Conservation (phyloP, 2,888 invertebrate genomes). For the Hydrotaea cyrtoneurina region DNA sequence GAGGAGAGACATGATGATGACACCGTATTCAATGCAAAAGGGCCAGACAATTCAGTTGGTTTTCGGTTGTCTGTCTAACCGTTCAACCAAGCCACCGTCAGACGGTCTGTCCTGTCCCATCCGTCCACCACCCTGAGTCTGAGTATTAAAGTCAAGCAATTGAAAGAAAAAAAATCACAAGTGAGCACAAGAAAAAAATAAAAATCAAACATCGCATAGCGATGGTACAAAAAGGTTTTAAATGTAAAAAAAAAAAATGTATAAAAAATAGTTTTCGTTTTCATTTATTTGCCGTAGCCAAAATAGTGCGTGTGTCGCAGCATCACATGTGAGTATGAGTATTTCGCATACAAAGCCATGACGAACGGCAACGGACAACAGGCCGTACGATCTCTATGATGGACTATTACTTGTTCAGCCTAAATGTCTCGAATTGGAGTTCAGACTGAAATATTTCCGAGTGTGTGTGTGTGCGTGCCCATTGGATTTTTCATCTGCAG, state of each 20-base stretch:
- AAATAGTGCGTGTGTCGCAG: constrained; percentile 46
- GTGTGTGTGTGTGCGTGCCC: not conserved
- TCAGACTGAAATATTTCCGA: not conserved
- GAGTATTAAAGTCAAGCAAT: constrained; percentile 25
- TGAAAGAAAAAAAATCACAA: constrained; percentile 29
- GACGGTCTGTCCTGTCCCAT: not conserved
- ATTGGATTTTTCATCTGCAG: not conserved
- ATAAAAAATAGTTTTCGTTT: not conserved
- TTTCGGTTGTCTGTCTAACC: not conserved
- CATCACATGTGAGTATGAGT: constrained; percentile 51
- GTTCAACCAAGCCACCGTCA: not conserved
- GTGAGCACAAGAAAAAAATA: constrained; percentile 34
- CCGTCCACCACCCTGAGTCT: not conserved
- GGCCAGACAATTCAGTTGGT: constrained; percentile 41
- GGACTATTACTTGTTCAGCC: constrained; percentile 37
- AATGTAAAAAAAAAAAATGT: not conserved
- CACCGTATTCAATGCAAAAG: constrained; percentile 28
- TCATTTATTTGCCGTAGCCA: not conserved
- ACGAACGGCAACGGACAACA: constrained; percentile 14
- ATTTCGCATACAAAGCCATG: constrained; percentile 41
- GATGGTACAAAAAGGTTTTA: constrained; percentile 1
- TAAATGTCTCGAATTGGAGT: constrained; percentile 8
- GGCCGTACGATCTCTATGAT: constrained; percentile 26
- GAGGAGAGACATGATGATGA: constrained; percentile 42
- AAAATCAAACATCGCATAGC: not conserved